Base-by-base conservation (phyloP, 2,888 invertebrate species). In the Lysandra bellargus region DNA sequence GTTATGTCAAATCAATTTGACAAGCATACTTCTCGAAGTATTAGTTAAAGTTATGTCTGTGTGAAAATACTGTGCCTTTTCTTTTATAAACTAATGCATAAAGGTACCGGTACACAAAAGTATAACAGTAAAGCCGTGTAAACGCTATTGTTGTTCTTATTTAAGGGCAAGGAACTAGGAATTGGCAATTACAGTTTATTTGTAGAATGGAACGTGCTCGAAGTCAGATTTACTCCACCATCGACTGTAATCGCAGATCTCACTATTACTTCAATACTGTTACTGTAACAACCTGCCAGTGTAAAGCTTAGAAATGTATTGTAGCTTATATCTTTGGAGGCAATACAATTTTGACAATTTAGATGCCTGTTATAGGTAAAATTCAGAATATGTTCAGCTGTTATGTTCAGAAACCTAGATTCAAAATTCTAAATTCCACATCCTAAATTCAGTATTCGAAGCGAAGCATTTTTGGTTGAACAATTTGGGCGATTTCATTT, bases 171-270 rank as follows among this genome's bases (percentile, higher is more conserved):
- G 89, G 86, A 87, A 84, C 86, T 85, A 85, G 81, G 83, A 85
- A 84, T 84, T 84, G 84, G 86, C 87, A 88, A 88, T 89, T 88
- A 88, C 86, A 82, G 83, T 84, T 84, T 85, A 80, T 60, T 80
- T 73, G 80, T 81, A 86, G 89, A 90, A 89, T 89, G 89, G 88
- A 86, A 86, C 86, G 85, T 85, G 85, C 86, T 85, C 84, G 82
- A 80, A 84, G 84, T 86, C 85, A 86, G 86, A 88, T 88, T 90
- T 89, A 87, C 86, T 75, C 79, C 74, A 78, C 73, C 78, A 53
- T 75, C 75, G 60, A 73, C 79, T 61, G 79, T 79, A 53, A 44
- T 75, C 49, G 49, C 53, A 49, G 49, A 30, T 75, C 44, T 23
- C 5, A 75, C 53, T 37, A 33, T 69, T 69, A 33, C 69, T 69